Base-by-base conservation (phyloP, 2,888 invertebrate genomes). In the Ectemnius cavifrons region DNA sequence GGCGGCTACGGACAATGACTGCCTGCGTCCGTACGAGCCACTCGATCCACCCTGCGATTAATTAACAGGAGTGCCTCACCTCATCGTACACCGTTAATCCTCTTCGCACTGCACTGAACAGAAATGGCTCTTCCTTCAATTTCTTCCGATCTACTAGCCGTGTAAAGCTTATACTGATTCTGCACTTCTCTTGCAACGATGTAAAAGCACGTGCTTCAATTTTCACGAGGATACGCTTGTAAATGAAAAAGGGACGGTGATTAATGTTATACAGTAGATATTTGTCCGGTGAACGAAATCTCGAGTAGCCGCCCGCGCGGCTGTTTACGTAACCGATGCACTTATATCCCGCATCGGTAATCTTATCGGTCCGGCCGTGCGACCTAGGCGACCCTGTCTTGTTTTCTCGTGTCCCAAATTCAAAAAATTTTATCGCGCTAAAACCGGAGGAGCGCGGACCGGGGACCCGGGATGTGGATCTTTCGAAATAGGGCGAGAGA, bases 341-440 rank as follows among this genome's bases (percentile, higher is more conserved):
- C 77, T 79, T 75, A 72, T 80, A 78, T 82, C 73, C 78, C 67
- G 75, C 73, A 80, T 52, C 46, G 37, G 73, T 84, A 82, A 87
- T 86, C 85, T 88, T 88, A 88, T 88, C 88, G 56, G 11, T 57
- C 45, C 18, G 62, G 16, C 6, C n/a, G 66, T 13, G 66, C 78
- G 86, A 88, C 88, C 84, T 67, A 64, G 37, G 63, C 63, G 85
- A 86, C 86, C 86, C 80, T 67, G 69, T 87, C 37, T 37, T 37
- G 86, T 86, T 88, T 87, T 87, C 83, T 80, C 79, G 69, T 75
- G 78, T 79, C 76, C 79, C 71, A 81, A 84, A 83, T 86, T 78
- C 63, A 84, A 83, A 85, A 86, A 83, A 86, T 76, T 61, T 73
- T 83, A 83, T 84, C 83, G n/a, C 52, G 27, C 46, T 46, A 65